phyloP scores from a whole-genome alignment of 2,113 vertebrate genomes.

The Carassius gibelio region DNA sequence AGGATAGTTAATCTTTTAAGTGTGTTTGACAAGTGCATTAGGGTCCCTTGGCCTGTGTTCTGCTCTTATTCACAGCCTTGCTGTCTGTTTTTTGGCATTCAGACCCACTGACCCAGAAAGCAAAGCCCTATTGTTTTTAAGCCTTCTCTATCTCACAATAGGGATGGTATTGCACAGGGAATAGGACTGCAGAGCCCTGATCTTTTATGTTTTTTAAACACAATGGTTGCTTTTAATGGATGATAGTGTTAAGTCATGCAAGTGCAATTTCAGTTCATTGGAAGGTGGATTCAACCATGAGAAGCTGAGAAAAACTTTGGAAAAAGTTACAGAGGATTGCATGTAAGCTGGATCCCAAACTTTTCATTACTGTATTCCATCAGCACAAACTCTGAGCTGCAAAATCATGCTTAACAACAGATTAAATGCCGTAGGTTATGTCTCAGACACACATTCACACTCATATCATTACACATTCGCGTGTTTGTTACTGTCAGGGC shows the following conservation, averaged over 20 bases:
- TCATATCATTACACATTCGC: constrained; percentile 31
- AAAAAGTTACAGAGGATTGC: neutral
- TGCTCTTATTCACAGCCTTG: constrained; percentile 12
- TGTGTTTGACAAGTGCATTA: constrained; percentile 58
- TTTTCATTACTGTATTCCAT: constrained; percentile 6
- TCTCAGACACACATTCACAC: neutral
- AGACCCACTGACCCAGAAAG: constrained; percentile 56
- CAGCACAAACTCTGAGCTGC: neutral
- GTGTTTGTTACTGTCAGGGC: constrained; percentile 43
- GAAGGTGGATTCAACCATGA: neutral
- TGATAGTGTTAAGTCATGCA: constrained; percentile 7
- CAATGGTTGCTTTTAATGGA: constrained; percentile 21
- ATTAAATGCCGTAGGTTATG: constrained; percentile 23
- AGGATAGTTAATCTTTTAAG: constrained; percentile 64
- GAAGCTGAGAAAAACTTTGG: neutral
- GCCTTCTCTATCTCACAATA: constrained; percentile 45
- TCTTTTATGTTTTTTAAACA: constrained; percentile 25
- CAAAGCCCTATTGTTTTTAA: constrained; percentile 49
- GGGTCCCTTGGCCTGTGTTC: constrained; percentile 17
- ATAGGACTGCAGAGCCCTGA: neutral
- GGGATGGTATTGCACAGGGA: neutral
- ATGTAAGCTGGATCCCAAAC: neutral
- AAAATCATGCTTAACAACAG: neutral
- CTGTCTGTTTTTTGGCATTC: constrained; percentile 39
- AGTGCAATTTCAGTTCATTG: neutral